phyloP scores from a whole-genome alignment of 2,113 vertebrate species.

The Anguilla japonica region DNA sequence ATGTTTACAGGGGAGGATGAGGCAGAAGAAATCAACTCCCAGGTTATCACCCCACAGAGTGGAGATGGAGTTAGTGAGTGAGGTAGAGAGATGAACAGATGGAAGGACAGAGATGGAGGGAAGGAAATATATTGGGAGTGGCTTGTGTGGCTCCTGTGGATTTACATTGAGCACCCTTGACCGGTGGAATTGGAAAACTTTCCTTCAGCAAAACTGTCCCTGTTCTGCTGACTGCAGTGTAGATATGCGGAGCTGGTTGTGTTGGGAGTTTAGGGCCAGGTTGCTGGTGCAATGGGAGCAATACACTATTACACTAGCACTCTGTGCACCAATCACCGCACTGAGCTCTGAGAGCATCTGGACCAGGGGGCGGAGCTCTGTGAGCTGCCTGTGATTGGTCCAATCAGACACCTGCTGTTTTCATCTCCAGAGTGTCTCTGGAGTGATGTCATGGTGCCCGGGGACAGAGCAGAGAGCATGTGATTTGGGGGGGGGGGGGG shows the following conservation, averaged over 20 bases:
- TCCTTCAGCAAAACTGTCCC: background rate
- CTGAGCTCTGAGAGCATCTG: too few relatives aligned
- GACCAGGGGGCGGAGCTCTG: background rate
- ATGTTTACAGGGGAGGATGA: background rate
- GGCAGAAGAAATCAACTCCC: background rate
- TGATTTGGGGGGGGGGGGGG: background rate
- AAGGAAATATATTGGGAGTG: background rate
- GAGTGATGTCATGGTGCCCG: background rate
- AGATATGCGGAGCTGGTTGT: background rate
- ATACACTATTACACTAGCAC: background rate
- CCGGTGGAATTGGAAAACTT: conserved; percentile 3
- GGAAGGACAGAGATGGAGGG: background rate
- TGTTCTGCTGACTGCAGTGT: background rate
- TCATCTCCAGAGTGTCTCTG: background rate
- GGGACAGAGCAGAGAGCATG: background rate
- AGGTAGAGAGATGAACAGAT: background rate
- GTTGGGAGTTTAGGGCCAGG: conserved; percentile 61
- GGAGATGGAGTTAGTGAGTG: background rate
- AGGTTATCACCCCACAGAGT: background rate
- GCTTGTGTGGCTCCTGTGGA: background rate
- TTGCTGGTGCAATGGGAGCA: background rate
- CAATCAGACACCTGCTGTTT: background rate
- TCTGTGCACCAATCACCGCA: background rate
- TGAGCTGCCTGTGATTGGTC: background rate
- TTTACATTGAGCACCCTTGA: background rate